Percentiles rank a stretch among this genome's conserved stretches.
Evolutionary conservation across 2,113 vertebrate species (phyloP).

Genomic region (Pongo pygmaeus): DNA sequence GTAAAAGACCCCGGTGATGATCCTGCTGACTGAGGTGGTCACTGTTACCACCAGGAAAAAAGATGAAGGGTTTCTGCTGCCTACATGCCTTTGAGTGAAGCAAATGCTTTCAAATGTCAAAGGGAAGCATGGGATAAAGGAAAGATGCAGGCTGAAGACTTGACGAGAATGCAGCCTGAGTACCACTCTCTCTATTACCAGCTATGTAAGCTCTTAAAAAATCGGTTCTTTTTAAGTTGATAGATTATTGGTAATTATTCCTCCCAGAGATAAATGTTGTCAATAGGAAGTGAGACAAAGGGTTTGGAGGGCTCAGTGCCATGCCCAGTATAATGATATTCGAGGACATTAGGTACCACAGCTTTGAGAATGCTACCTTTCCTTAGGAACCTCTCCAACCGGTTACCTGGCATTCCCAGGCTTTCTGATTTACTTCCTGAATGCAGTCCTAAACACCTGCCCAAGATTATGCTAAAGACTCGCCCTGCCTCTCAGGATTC

Average conservation of each 20-base stretch:
- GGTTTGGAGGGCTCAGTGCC: not conserved
- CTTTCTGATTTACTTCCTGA: not conserved
- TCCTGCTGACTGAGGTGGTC: not conserved
- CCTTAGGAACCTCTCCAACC: not conserved
- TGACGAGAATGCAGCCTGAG: not conserved
- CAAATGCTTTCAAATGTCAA: slow-evolving; percentile 49
- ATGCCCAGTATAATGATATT: not conserved
- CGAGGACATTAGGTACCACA: accelerated
- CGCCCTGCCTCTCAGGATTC: not conserved
- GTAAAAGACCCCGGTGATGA: not conserved
- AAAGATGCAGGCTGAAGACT: not conserved
- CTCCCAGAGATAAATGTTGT: not conserved
- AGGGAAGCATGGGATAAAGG: not conserved
- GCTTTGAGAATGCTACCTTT: not conserved
- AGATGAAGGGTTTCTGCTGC: not conserved
- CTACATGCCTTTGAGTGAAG: not conserved
- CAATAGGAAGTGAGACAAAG: not conserved
- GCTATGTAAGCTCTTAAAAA: not conserved
- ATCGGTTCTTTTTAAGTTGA: not conserved
- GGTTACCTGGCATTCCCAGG: not conserved
- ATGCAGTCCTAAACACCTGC: not conserved
- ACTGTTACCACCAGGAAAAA: not conserved
- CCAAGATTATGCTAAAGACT: not conserved
- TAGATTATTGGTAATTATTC: not conserved
- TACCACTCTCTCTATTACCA: not conserved